Base-by-base conservation (phyloP, 2,888 invertebrate species). In the Pollenia angustigena region DNA sequence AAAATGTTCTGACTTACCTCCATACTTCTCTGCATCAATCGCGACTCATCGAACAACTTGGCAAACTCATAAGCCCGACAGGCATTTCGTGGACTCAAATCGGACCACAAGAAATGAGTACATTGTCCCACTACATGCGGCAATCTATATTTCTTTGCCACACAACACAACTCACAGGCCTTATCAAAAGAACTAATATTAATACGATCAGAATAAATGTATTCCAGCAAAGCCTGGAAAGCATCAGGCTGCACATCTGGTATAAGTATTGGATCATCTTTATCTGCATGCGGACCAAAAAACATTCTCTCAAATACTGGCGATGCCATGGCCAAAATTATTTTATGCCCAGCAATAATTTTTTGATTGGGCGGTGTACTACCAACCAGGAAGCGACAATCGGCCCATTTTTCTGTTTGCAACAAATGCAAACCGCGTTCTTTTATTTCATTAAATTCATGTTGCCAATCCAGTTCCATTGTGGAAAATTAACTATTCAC, bases 241-340 rank as follows among this genome's bases (percentile, higher is more conserved):
- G 97, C 97, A 89, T 97, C 97, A 4, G 97, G 97, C 91, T 97
- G 97, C 2, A 97, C 97, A 92, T 97, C 97, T 54, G 96, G 94
- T 89, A 97, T 97, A 0, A 95, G 95, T 89, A 97, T 97, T 0
- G 97, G 96, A 89, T 95, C 95, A 87, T 95, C 95, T 72, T 96
- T 96, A 90, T 97, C 97, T 1, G 97, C 96, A 95, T 97, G 95
- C 40, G 96, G 96, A 0, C 97, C 97, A 90, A 94, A 97, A 91
- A 97, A 97, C 97, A 97, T 97, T 0, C 97, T 96, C 90, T 97
- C 97, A 91, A 97, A 97, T 0, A 97, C 97, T 0, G 97, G 97
- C 88, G 97, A 97, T 0, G 97, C 96, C 97, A 97, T 97, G 0
- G 97, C 97, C 81, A 97, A 93, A 87, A 97, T 95, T 50, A 97